Conservation (phyloP, 2,888 invertebrate genomes). For the Apodemia mormo region DNA sequence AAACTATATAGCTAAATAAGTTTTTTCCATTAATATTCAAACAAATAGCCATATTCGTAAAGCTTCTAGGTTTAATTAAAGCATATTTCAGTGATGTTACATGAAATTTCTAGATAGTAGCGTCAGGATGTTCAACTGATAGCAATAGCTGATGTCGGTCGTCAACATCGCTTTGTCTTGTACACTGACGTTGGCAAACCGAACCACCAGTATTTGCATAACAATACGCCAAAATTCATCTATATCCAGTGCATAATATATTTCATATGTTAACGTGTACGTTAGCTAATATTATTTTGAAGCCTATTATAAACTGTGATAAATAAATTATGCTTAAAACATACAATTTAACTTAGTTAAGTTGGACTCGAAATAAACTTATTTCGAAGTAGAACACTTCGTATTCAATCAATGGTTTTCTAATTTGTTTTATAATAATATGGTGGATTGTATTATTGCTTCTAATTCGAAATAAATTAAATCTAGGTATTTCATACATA, state of each 20-base stretch:
- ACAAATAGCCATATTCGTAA: neutral
- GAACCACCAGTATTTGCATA: constrained; percentile 75
- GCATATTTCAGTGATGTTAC: constrained; percentile 39
- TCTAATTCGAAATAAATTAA: too few species aligned
- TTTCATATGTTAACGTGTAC: constrained; percentile 29
- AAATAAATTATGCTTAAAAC: neutral
- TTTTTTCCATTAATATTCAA: neutral
- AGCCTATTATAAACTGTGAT: neutral
- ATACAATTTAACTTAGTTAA: neutral
- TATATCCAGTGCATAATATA: constrained; percentile 29
- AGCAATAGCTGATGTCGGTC: constrained; percentile 68
- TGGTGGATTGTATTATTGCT: too few species aligned
- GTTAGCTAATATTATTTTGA: constrained; percentile 29
- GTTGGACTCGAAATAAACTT: too few species aligned
- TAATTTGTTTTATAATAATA: too few species aligned
- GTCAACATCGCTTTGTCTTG: constrained; percentile 78
- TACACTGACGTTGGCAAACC: constrained; percentile 70
- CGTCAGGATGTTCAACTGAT: constrained; percentile 64
- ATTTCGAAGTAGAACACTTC: too few species aligned
- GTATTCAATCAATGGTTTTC: too few species aligned
- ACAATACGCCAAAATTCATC: constrained; percentile 71
- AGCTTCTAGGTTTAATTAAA: constrained; percentile 10
- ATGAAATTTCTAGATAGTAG: constrained; percentile 48
- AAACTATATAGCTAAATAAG: too few species aligned
- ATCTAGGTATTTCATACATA: too few species aligned